Percentiles rank a stretch among this genome's conserved stretches.
Conservation (phyloP, 1,140 invertebrate genomes). For the Lepidurus packardi region DNA sequence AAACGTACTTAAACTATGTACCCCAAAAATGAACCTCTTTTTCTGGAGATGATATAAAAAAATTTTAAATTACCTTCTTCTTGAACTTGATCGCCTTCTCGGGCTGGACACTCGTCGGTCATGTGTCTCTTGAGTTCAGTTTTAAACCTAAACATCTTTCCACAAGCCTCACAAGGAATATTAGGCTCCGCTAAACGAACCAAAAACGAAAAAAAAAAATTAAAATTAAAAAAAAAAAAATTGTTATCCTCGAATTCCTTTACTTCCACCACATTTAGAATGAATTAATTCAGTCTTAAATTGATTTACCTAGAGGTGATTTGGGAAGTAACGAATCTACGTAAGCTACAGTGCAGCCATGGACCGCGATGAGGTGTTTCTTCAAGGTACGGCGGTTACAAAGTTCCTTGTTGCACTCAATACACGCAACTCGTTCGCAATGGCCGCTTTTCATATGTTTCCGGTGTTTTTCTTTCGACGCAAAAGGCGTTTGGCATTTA, state of each 20-base stretch:
- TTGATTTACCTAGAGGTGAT: not conserved
- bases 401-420: not conserved
- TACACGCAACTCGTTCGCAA: not conserved
- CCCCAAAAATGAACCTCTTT: too few relatives aligned
- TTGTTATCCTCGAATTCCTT: not conserved
- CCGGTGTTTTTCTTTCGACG: not conserved
- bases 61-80: not conserved
- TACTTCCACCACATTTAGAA: not conserved
- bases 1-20: too few relatives aligned
- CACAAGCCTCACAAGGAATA: not conserved
- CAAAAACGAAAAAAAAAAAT: not conserved
- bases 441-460: not conserved
- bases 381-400: constrained; percentile 9
- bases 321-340: not conserved
- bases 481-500: not conserved
- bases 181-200: not conserved
- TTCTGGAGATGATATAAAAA: too few relatives aligned
- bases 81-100: not conserved
- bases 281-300: not conserved
- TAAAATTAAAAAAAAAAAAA: not conserved
- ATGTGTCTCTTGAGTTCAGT: not conserved
- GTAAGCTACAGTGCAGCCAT: not conserved
- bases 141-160: not conserved
- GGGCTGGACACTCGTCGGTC: not conserved
- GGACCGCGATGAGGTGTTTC: not conserved